A percentile compares a stretch with the other conserved stretches of the same genome.
These are phyloP conservation scores for Epinotia demarniana DNA, from an alignment of 2,888 invertebrate genomes.

Conservation along the genomic window DNA sequence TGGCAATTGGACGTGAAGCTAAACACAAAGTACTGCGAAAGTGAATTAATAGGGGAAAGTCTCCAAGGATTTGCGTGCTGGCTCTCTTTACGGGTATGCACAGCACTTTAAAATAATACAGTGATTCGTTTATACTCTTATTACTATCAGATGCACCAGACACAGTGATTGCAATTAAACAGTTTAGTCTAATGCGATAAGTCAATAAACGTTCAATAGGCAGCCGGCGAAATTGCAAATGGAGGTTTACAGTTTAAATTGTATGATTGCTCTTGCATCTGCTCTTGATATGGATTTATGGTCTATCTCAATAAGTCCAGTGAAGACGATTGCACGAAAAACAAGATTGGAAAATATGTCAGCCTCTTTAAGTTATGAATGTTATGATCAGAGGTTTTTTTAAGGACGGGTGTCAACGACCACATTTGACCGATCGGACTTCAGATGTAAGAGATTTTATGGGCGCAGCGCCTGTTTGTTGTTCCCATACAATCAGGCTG, in stretches of 20 bases:
- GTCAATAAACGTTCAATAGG: constrained; percentile 57
- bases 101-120: constrained; percentile 25
- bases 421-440: background rate
- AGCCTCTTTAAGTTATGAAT: background rate
- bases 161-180: constrained; percentile 59
- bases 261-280: constrained; percentile 75
- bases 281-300: constrained; percentile 78
- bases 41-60: constrained; percentile 82
- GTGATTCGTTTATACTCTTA: constrained; percentile 12
- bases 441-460: no score
- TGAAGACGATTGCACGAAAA: constrained; percentile 60
- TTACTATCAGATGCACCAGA: constrained; percentile 8
- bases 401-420: background rate
- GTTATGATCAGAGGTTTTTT: background rate
- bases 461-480: no score
- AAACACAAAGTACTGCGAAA: constrained; percentile 67
- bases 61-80: constrained; percentile 73
- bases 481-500: no score
- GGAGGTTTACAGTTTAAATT: constrained; percentile 75
- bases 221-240: constrained; percentile 72
- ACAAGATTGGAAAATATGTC: constrained; percentile 33
- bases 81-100: constrained; percentile 64
- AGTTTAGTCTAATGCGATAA: constrained; percentile 60
- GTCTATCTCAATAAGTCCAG: constrained; percentile 63
- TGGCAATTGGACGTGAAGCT: constrained; percentile 54